These are phyloP conservation scores for Nycticorax nycticorax DNA, from an alignment of 2,113 vertebrate species.

Conservation along the genomic window DNA sequence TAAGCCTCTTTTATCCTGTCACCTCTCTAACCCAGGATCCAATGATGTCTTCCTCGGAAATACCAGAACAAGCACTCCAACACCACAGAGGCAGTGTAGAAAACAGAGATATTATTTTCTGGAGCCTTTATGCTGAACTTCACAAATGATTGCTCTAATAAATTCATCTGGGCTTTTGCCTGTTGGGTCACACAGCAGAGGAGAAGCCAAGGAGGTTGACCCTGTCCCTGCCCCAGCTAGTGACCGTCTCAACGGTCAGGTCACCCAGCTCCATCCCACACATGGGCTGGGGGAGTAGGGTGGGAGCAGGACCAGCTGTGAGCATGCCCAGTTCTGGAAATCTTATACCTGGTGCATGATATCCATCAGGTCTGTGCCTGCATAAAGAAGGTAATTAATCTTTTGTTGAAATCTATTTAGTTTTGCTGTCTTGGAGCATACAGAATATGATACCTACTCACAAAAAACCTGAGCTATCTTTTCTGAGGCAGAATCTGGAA, in stretches of 20 bases:
- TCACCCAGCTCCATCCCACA: neutral
- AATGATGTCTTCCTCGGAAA: neutral
- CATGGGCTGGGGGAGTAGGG: rapidly evolving
- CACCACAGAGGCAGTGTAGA: neutral
- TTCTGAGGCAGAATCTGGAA: neutral
- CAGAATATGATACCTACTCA: neutral
- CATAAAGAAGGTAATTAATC: neutral
- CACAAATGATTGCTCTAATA: neutral
- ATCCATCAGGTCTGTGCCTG: neutral
- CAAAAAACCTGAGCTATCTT: neutral
- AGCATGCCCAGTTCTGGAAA: neutral
- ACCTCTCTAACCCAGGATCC: neutral
- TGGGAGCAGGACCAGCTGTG: neutral
- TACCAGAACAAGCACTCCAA: neutral
- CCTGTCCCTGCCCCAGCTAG: neutral
- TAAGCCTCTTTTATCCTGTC: neutral
- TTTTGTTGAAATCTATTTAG: neutral
- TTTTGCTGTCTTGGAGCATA: neutral
- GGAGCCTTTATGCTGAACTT: neutral
- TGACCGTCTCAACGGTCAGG: neutral
- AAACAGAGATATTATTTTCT: neutral
- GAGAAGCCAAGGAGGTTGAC: neutral
- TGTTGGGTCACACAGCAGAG: neutral
- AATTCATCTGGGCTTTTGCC: neutral
- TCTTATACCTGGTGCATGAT: neutral